These are phyloP conservation scores for Cercocebus atys DNA, from an alignment of 2,113 vertebrate genomes.

Conservation along the genomic window DNA sequence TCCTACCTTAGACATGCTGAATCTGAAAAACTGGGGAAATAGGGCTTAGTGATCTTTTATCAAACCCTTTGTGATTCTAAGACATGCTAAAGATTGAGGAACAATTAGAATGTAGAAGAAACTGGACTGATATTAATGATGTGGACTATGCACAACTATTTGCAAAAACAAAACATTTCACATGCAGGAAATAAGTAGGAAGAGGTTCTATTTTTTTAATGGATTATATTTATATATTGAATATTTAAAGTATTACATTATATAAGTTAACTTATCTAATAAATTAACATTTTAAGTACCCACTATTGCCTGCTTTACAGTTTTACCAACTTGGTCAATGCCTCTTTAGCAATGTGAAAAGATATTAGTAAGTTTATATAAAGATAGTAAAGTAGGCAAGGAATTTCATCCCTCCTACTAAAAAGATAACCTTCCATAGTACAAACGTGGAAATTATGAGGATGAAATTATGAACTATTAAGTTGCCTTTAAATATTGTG, in stretches of 20 bases:
- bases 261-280: neutral
- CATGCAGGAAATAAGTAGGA: neutral
- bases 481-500: neutral
- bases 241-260: no score
- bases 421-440: neutral
- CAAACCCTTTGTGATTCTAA: neutral
- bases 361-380: neutral
- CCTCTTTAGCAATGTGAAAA: neutral
- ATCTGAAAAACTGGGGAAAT: neutral
- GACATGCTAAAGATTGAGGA: neutral
- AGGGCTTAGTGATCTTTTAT: neutral
- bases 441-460: neutral
- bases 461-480: constrained; percentile 6
- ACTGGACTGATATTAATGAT: neutral
- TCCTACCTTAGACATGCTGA: neutral
- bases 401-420: neutral
- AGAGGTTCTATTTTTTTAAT: neutral
- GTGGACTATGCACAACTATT: neutral
- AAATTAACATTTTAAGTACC: neutral
- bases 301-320: neutral
- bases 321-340: neutral
- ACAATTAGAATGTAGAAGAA: neutral
- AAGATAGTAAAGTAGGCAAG: neutral
- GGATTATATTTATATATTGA: neutral
- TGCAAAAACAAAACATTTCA: neutral